Conservation (phyloP, 2,888 invertebrate genomes). For the Melanophora roralis region DNA sequence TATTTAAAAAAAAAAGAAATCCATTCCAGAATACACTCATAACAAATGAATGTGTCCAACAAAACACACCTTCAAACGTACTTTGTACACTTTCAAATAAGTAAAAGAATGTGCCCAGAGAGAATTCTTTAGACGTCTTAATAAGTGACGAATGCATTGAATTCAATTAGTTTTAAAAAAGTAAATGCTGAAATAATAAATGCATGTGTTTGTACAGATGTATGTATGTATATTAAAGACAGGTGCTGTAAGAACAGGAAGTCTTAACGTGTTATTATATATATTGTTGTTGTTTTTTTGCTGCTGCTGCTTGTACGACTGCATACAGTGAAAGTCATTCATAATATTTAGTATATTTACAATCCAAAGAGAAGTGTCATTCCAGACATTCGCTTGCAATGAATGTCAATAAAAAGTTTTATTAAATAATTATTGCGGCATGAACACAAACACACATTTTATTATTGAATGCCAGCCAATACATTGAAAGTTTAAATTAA, state of each 20-base stretch:
- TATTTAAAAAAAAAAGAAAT: neutral
- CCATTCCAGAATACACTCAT: neutral
- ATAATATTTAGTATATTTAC: slow-evolving; percentile 12
- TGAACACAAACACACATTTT: neutral
- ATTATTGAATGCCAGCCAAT: neutral
- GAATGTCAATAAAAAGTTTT: neutral
- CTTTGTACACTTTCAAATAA: slow-evolving; percentile 40
- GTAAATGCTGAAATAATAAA: neutral
- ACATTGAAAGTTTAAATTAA: neutral
- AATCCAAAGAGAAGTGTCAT: slow-evolving; percentile 25
- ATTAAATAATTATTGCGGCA: neutral
- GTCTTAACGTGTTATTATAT: slow-evolving; percentile 20
- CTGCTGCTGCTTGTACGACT: neutral
- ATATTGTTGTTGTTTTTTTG: too few relatives aligned
- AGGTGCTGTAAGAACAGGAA: slow-evolving; percentile 58
- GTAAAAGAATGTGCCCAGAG: slow-evolving; percentile 19
- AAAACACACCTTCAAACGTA: neutral
- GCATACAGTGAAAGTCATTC: slow-evolving; percentile 48
- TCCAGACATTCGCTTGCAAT: slow-evolving; percentile 1
- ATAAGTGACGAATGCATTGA: slow-evolving; percentile 31
- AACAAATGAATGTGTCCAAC: neutral
- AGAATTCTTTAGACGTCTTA: slow-evolving; percentile 32
- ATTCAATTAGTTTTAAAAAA: slow-evolving; percentile 4
- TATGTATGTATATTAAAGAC: neutral
- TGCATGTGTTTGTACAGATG: too few relatives aligned